A percentile compares a stretch with the other conserved stretches of the same genome.
phyloP scores from a whole-genome alignment of 2,113 vertebrate species.

The Melospiza melodia region DNA sequence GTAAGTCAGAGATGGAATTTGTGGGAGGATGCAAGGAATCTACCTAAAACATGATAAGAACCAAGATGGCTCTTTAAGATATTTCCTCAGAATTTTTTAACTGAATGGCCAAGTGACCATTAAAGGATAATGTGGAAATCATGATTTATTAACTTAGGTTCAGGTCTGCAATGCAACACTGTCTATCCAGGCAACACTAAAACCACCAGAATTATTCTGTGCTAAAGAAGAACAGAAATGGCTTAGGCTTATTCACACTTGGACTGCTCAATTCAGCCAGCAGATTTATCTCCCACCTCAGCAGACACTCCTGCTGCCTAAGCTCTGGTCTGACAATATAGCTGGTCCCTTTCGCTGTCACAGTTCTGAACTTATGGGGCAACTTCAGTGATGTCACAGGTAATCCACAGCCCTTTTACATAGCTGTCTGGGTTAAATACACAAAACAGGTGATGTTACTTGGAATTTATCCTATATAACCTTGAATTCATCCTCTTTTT shows the following conservation, averaged over 20 bases:
- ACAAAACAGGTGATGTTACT: background rate
- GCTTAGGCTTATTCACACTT: background rate
- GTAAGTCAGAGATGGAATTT: background rate
- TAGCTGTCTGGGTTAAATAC: background rate
- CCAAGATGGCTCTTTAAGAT: background rate
- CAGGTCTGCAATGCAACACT: background rate
- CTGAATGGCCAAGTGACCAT: background rate
- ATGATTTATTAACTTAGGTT: background rate
- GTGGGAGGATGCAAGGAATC: background rate
- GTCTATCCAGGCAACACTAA: background rate
- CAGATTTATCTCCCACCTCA: background rate
- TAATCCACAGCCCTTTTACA: background rate
- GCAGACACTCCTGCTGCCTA: background rate
- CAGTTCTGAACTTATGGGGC: background rate
- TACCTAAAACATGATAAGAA: background rate
- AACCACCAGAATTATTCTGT: background rate
- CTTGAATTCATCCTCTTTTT: background rate
- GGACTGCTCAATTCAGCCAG: background rate
- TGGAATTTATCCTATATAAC: background rate
- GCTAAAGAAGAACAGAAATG: background rate
- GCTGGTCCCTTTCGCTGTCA: background rate
- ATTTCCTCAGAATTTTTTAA: background rate
- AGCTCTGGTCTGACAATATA: background rate
- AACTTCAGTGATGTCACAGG: background rate
- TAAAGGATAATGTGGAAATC: background rate